Conservation (phyloP, 1,140 invertebrate species). For the Eufriesea mexicana region DNA sequence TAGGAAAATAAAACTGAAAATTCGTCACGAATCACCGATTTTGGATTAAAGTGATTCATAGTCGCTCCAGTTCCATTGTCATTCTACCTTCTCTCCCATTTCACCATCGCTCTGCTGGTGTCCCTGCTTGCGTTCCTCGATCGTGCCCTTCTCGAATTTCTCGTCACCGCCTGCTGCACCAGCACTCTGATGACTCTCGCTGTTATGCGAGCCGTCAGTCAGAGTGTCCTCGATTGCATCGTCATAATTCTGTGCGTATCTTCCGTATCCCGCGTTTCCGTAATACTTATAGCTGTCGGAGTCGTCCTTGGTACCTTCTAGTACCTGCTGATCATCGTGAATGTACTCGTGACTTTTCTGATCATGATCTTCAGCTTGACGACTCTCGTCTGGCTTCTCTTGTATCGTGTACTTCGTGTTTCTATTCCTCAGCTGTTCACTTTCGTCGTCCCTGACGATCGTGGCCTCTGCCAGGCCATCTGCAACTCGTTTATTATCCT, state of each 20-base stretch:
- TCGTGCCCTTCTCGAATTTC: constrained; percentile 71
- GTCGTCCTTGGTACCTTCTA: constrained; percentile 21
- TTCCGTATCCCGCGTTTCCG: background rate
- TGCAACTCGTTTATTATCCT: background rate
- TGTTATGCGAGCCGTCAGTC: constrained; percentile 34
- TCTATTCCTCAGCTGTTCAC: background rate
- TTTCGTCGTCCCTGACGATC: background rate
- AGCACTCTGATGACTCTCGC: constrained; percentile 33
- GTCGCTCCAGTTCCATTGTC: background rate
- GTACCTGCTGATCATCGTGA: background rate
- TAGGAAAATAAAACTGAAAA: no score
- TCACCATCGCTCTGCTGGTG: constrained; percentile 72
- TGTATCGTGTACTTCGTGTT: background rate
- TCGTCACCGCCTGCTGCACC: constrained; percentile 31
- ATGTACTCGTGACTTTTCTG: background rate
- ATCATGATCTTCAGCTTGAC: background rate
- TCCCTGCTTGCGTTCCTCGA: constrained; percentile 69
- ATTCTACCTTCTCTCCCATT: constrained; percentile 74
- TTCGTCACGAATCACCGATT: no score
- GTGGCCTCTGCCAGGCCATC: constrained; percentile 5
- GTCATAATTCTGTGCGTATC: background rate
- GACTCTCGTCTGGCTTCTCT: background rate
- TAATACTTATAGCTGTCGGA: background rate
- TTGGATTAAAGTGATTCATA: background rate
- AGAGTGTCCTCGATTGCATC: background rate